A percentile compares a stretch with the other conserved stretches of the same genome.
phyloP scores from a whole-genome alignment of 1,140 invertebrate species.

The Drosophila ercepeae region DNA sequence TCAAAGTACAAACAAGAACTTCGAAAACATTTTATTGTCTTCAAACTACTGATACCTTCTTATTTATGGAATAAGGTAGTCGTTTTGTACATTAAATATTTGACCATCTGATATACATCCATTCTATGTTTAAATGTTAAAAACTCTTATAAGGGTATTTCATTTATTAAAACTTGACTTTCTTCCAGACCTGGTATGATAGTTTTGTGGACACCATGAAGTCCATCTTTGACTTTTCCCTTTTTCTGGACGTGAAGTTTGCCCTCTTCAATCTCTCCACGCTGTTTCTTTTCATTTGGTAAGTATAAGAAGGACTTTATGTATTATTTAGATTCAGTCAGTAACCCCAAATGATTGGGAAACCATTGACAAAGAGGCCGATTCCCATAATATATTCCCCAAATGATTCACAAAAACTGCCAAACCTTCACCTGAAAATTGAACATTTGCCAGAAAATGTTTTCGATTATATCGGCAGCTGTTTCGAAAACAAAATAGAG shows the following conservation, averaged over 20 bases:
- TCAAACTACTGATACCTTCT: too few relatives aligned
- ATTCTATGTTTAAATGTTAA: neutral
- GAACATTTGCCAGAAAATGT: conserved; percentile 32
- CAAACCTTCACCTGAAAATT: conserved; percentile 31
- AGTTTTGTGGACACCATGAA: conserved; percentile 89
- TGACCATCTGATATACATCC: neutral
- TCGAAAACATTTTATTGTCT: too few relatives aligned
- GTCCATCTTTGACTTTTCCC: conserved; percentile 91
- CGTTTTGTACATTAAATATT: too few relatives aligned
- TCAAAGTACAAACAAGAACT: too few relatives aligned
- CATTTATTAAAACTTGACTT: conserved; percentile 24
- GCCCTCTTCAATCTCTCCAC: conserved; percentile 92
- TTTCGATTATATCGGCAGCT: conserved; percentile 47
- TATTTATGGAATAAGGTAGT: too few relatives aligned
- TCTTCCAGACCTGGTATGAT: conserved; percentile 89
- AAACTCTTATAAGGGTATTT: neutral
- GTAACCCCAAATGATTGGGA: neutral
- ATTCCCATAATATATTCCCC: neutral
- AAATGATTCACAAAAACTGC: conserved; percentile 12
- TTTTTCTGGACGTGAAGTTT: conserved; percentile 92
- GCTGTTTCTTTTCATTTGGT: conserved; percentile 93
- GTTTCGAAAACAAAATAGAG: conserved; percentile 13
- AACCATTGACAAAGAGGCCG: neutral
- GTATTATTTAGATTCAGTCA: neutral
- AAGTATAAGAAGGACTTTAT: conserved; percentile 51